Conservation (phyloP, 2,113 vertebrate genomes). For the Passer domesticus region DNA sequence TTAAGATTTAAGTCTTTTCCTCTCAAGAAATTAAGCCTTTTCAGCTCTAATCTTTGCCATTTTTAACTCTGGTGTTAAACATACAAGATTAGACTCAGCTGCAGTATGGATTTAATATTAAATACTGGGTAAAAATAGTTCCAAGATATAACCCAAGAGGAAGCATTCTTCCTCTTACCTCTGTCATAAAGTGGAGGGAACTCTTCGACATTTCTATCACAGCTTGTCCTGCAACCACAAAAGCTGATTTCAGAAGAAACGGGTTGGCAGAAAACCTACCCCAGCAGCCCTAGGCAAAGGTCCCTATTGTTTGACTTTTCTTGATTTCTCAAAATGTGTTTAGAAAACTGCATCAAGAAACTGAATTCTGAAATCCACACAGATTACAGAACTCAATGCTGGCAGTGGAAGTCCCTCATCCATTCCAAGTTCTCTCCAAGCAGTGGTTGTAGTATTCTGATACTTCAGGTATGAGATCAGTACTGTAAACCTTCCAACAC, state of each 20-base stretch:
- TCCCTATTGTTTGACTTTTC: neutral
- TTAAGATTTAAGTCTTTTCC: neutral
- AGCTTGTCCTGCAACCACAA: conserved; percentile 29
- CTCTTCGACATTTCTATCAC: conserved; percentile 5
- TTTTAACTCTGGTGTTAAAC: neutral
- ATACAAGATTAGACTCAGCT: neutral
- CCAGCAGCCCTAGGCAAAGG: neutral
- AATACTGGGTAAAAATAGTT: neutral
- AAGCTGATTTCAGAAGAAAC: neutral
- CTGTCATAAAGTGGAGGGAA: neutral
- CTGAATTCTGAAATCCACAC: neutral
- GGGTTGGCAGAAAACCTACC: neutral
- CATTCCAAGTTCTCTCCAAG: neutral
- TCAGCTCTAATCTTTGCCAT: neutral
- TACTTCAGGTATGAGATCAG: neutral
- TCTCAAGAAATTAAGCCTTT: neutral
- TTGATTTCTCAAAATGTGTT: neutral
- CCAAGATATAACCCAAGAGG: conserved; percentile 3
- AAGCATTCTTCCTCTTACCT: conserved; percentile 44
- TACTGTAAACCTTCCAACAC: neutral
- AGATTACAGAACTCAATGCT: neutral
- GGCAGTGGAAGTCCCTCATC: neutral
- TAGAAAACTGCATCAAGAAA: neutral
- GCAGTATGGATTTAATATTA: neutral
- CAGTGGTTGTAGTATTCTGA: neutral